Percentiles rank a stretch among this genome's conserved stretches.
Evolutionary conservation across 2,888 invertebrate genomes (phyloP).

Genomic region (Malthinus seriepunctatus): DNA sequence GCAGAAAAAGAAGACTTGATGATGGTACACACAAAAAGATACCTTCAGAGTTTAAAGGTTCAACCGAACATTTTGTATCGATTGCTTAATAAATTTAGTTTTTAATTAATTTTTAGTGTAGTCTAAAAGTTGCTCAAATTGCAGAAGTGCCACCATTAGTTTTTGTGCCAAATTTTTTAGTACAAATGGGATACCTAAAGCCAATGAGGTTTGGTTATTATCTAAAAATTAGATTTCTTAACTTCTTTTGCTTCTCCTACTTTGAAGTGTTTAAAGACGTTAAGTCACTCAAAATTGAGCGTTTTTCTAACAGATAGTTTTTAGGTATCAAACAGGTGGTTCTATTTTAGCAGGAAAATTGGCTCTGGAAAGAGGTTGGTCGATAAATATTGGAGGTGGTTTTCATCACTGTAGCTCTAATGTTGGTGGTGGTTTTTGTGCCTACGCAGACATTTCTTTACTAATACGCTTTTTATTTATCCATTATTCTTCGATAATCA

Average conservation of each 20-base stretch:
- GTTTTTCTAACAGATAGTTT: constrained; percentile 18
- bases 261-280: too few relatives aligned
- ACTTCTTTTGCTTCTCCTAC: too few relatives aligned
- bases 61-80: constrained; percentile 38
- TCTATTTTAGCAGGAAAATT: constrained; percentile 81
- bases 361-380: constrained; percentile 82
- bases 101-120: constrained; percentile 63
- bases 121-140: constrained; percentile 76
- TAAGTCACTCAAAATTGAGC: neutral
- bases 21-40: constrained; percentile 75
- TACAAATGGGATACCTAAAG: constrained; percentile 74
- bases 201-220: constrained; percentile 69
- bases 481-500: constrained; percentile 57
- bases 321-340: constrained; percentile 77
- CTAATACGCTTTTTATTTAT: constrained; percentile 70
- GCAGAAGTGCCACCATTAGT: constrained; percentile 77
- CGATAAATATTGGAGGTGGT: constrained; percentile 89
- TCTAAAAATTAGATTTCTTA: too few relatives aligned
- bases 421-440: constrained; percentile 85
- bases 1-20: constrained; percentile 72
- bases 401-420: constrained; percentile 85
- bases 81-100: constrained; percentile 10
- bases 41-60: constrained; percentile 75
- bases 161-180: constrained; percentile 74
- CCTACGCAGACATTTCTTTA: constrained; percentile 87